A percentile compares a stretch with the other conserved stretches of the same genome.
These are phyloP conservation scores for Prunella himalayana DNA, from an alignment of 2,113 vertebrate genomes.

Conservation along the genomic window DNA sequence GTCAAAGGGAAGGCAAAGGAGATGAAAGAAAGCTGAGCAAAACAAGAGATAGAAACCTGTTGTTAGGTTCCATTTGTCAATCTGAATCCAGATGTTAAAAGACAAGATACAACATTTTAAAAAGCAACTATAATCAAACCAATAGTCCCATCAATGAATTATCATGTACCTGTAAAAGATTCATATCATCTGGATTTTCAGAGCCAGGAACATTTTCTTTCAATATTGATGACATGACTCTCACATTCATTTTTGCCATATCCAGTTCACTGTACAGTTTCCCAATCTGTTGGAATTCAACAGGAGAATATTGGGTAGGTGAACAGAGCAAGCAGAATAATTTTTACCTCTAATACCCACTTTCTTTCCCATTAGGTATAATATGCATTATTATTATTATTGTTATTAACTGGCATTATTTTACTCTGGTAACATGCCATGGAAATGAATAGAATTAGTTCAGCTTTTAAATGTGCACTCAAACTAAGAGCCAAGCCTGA, in stretches of 20 bases:
- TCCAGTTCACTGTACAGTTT: slow-evolving; percentile 81
- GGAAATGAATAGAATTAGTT: background rate
- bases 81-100: background rate
- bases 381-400: background rate
- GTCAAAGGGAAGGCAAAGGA: background rate
- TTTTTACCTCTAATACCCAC: background rate
- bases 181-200: slow-evolving; percentile 70
- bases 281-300: slow-evolving; percentile 65
- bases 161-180: slow-evolving; percentile 71
- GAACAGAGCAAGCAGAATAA: background rate
- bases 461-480: background rate
- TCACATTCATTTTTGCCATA: slow-evolving; percentile 77
- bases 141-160: background rate
- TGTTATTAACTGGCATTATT: background rate
- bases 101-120: background rate
- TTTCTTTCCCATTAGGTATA: background rate
- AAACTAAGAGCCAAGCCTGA: background rate
- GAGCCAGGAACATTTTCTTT: slow-evolving; percentile 73
- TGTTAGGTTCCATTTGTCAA: background rate
- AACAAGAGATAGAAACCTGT: background rate
- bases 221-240: slow-evolving; percentile 76
- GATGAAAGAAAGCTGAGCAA: background rate
- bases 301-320: background rate
- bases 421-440: background rate
- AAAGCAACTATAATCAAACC: background rate